Base-by-base conservation (phyloP, 2,113 vertebrate genomes). In the Sphyrna mokarran region DNA sequence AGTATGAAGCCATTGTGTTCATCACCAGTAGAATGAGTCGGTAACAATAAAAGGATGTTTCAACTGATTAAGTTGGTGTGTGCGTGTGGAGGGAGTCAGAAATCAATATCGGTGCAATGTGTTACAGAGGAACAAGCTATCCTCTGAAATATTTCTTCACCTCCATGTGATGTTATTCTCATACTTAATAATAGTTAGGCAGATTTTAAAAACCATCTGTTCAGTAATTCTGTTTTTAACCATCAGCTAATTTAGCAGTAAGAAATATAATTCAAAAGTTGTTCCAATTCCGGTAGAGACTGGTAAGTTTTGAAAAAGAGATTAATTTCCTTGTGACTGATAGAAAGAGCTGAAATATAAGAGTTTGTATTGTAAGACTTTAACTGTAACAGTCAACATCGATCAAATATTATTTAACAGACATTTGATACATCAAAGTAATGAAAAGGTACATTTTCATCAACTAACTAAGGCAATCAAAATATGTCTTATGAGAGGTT, bases 121-220 rank as follows among this genome's bases (percentile, higher is more conserved):
- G 26, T 90, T 90, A 48, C 87, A 33, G 54, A 68, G 37, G n/a
- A 66, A 69, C n/a, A 94, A 69, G 10, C 10, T 94, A 69, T 26
- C 66, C 37, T 40, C n/a, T 20, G 13, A 94, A 43, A 40, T 94
- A 20, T 43, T 11, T 26, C 66, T 94, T 69, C 33, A 69, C 40
- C n/a, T 94, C n/a, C 63, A 63, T 61, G n/a, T 94, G 26, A 90
- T 61, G 48, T 90, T 29, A 89, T 94, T 69, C 54, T 94, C 18
- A n/a, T 23, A 20, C 20, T 68, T 66, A 69, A 94, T 94, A 68
- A 69, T 94, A 70, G 91, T 69, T 37, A 13, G 87, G 54, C 86
- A 26, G 54, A 61, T 61, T 61, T 61, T 33, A 90, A 90, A 90
- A n/a, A 94, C 66, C 91, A 43, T 94, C 37, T 94, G 90, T 94